Evolutionary conservation across 2,888 invertebrate genomes (phyloP).

Genomic region (Stenchaetothrips biformis): DNA sequence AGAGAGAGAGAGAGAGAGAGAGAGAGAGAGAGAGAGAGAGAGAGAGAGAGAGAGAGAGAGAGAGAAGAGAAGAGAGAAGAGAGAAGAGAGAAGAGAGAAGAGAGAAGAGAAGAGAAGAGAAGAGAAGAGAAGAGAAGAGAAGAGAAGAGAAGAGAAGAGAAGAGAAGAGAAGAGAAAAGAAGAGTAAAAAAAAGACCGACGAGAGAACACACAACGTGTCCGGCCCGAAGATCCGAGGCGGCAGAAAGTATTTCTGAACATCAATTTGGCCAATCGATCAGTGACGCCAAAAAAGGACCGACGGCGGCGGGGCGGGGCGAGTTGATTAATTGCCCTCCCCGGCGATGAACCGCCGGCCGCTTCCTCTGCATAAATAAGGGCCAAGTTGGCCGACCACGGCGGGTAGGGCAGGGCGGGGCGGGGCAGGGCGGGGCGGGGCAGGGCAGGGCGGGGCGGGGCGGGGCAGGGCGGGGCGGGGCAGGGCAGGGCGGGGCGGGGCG

Average conservation of each 20-base stretch:
- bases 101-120: slow-evolving; percentile 3
- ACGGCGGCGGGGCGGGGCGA: background rate
- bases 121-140: slow-evolving; percentile 24
- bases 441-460: background rate
- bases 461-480: background rate
- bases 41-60: slow-evolving; percentile 30
- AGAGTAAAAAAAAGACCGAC: too few species aligned
- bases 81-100: background rate
- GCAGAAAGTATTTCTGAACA: too few species aligned
- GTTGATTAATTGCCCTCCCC: too few species aligned
- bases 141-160: too few species aligned
- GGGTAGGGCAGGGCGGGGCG: background rate
- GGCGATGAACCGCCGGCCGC: background rate
- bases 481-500: background rate
- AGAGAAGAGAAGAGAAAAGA: too few species aligned
- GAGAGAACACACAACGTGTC: too few species aligned
- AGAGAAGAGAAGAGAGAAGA: too few species aligned
- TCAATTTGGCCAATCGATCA: too few species aligned
- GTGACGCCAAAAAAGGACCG: background rate
- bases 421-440: background rate
- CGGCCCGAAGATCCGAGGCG: too few species aligned
- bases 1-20: background rate
- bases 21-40: slow-evolving; percentile 32
- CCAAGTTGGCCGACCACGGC: background rate
- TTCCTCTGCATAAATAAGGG: background rate